These are phyloP conservation scores for Micropoecilia bifurca DNA, from an alignment of 2,797 vertebrate genomes.

Conservation along the genomic window DNA sequence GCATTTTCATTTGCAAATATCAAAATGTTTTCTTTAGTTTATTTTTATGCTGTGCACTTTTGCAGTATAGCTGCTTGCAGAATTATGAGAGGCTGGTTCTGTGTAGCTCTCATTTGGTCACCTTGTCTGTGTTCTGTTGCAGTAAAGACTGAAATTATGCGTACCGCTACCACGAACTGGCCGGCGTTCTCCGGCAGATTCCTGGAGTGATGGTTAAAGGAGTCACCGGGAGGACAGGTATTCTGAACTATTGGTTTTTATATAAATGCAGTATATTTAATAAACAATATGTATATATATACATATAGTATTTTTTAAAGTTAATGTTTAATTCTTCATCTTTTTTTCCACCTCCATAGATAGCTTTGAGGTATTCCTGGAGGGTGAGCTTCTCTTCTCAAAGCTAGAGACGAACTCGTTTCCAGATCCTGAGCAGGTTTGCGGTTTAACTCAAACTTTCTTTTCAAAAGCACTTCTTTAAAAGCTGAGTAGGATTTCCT, in stretches of 20 bases:
- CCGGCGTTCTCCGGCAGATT: conserved; percentile 29
- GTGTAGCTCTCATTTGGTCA: neutral
- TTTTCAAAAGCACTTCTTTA: neutral
- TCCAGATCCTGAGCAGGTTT: conserved; percentile 49
- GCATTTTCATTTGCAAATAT: neutral
- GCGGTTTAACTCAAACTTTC: conserved; percentile 6
- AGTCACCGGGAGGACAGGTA: conserved; percentile 40
- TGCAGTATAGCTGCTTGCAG: neutral
- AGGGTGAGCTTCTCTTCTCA: conserved; percentile 60
- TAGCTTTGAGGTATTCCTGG: conserved; percentile 71
- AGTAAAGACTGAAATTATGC: conserved; percentile 69
- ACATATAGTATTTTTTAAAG: no score
- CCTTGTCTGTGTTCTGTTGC: neutral
- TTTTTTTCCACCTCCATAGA: conserved; percentile 40
- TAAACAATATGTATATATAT: neutral
- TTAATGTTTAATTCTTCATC: no score
- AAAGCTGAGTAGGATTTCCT: neutral
- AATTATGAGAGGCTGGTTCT: neutral
- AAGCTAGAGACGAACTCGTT: conserved; percentile 46
- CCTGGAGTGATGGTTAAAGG: conserved; percentile 44
- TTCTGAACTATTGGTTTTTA: conserved; percentile 5
- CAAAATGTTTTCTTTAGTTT: neutral
- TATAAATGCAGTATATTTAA: neutral
- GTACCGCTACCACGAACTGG: conserved; percentile 34
- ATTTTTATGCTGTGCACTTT: no score